These are phyloP conservation scores for Morus bassanus DNA, from an alignment of 2,797 vertebrate species.

Conservation along the genomic window DNA sequence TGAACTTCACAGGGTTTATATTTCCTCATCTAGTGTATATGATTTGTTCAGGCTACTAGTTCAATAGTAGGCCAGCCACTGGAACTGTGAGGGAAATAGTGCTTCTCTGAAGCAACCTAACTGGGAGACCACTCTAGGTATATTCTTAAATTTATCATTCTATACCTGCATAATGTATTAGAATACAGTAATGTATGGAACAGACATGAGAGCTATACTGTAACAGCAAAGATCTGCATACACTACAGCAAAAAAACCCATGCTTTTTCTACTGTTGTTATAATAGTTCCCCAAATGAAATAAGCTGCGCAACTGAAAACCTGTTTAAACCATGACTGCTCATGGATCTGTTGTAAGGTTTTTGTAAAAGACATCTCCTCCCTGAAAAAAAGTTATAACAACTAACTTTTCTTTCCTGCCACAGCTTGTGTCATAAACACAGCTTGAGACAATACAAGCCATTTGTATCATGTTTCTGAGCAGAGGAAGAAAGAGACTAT, in stretches of 20 bases:
- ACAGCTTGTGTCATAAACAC: not conserved
- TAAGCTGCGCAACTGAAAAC: not conserved
- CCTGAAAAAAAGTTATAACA: not conserved
- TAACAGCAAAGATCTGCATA: not conserved
- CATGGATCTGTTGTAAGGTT: not conserved
- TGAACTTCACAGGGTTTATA: not conserved
- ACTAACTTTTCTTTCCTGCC: not conserved
- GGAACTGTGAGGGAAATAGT: not conserved
- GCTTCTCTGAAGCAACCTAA: not conserved
- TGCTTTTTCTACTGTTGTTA: not conserved
- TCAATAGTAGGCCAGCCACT: not conserved
- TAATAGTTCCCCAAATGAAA: not conserved
- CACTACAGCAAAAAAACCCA: not conserved
- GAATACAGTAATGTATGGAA: not conserved
- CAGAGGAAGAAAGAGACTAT: not conserved
- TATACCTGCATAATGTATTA: not conserved
- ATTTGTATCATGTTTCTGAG: not conserved
- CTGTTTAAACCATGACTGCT: not conserved
- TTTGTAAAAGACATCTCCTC: not conserved
- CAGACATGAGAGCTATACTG: not conserved
- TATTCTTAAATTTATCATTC: not conserved
- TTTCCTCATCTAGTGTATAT: not conserved
- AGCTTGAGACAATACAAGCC: not conserved
- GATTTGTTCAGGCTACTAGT: not conserved
- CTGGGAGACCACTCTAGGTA: not conserved